Percentiles rank a stretch among this genome's conserved stretches.
phyloP scores from a whole-genome alignment of 2,797 vertebrate species.

The Thalassophryne amazonica region DNA sequence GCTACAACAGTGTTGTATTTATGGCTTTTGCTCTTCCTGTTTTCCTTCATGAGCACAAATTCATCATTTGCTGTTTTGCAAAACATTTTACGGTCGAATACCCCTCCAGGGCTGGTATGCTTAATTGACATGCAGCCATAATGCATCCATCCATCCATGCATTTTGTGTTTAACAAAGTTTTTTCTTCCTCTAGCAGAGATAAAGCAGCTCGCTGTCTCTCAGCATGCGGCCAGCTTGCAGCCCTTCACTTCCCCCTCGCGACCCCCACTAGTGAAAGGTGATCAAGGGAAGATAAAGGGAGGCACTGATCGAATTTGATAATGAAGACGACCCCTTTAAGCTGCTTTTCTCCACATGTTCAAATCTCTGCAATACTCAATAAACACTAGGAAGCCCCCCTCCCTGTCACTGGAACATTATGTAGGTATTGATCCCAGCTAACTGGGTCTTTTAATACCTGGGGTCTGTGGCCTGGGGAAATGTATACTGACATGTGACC shows the following conservation, averaged over 20 bases:
- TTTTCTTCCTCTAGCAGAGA: slow-evolving; percentile 22
- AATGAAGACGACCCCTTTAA: slow-evolving; percentile 82
- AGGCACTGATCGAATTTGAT: slow-evolving; percentile 80
- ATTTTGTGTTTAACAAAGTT: no score
- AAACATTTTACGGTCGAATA: no score
- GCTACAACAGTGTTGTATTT: no score
- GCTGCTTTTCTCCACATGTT: slow-evolving; percentile 79
- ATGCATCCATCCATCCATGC: no score
- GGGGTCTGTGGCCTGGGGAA: slow-evolving; percentile 69
- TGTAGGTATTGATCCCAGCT: slow-evolving; percentile 80
- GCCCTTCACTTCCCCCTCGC: slow-evolving; percentile 24
- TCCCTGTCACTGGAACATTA: slow-evolving; percentile 75
- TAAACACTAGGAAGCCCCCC: slow-evolving; percentile 71
- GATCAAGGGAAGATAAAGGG: slow-evolving; percentile 65
- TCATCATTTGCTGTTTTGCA: no score
- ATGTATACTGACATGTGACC: slow-evolving; percentile 78
- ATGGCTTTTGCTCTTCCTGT: no score
- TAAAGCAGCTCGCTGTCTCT: slow-evolving; percentile 47
- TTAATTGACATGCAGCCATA: no score
- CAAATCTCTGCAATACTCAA: slow-evolving; percentile 69
- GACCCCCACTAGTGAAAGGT: slow-evolving; percentile 73
- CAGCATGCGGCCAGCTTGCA: slow-evolving; percentile 60
- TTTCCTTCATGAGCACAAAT: no score
- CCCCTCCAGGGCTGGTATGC: no score
- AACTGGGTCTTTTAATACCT: slow-evolving; percentile 78